Evolutionary conservation across 1,140 invertebrate species (phyloP), one percentile per base, ranked within the genome.

Genomic region (Heliconius hewitsoni): DNA sequence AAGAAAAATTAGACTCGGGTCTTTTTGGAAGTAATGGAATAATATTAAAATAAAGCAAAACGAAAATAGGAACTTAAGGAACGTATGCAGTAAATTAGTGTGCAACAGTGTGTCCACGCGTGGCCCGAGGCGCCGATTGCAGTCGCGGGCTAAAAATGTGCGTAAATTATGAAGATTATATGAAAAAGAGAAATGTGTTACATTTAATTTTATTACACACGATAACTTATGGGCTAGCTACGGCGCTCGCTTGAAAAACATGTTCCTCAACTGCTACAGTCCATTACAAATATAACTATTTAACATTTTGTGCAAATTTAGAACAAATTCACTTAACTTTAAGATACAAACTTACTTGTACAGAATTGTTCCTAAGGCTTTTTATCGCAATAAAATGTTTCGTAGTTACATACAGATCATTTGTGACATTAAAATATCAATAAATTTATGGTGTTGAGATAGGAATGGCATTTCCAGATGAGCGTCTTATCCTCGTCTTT

Each of bases 361-460:
- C 11, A 27, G n/a, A 39, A 30, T 57, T 55, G 82, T 34, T 72
- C 52, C 52, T 88, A 83, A 85, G 83, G 77, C 72, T 81, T 72
- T 87, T 88, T 89, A 78, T 81, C 74, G 73, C 46, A 76, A 70
- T 82, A 75, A 76, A 81, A 71, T 76, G 84, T 87, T 88, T 88
- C 81, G 84, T 90, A 93, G 89, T 92, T 93, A 94, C 91, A 91
- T 91, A 92, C 93, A 93, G 91, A 94, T 93, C 91, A 93, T 94
- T 93, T 93, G 93, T 94, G 93, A 94, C 92, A 94, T 93, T 94
- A 93, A 93, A 94, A 94, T 94, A 94, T 94, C 92, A 93, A 94
- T 94, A 93, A 87, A 94, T 94, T 93, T 94, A 94, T 92, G 87
- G 92, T 87, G 87, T 88, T 87, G 87, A 92, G 93, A 94, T 93